These are phyloP conservation scores for Hyles lineata DNA, from an alignment of 2,888 invertebrate species.

Conservation along the genomic window DNA sequence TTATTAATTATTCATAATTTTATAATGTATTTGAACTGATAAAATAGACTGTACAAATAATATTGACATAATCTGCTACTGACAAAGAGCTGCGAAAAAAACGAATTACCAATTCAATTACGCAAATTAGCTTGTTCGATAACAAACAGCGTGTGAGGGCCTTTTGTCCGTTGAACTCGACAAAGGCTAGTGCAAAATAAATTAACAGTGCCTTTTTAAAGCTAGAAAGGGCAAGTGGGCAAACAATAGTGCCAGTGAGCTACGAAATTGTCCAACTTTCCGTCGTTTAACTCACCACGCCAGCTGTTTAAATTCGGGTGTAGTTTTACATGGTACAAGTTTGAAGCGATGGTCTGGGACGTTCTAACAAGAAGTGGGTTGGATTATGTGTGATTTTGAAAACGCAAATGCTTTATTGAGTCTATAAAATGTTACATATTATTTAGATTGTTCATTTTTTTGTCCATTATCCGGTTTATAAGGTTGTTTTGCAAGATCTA, in stretches of 20 bases:
- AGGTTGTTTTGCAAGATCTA: no score
- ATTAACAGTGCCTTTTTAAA: slow-evolving; percentile 42
- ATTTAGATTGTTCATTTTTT: no score
- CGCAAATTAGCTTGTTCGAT: slow-evolving; percentile 15
- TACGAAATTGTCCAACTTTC: slow-evolving; percentile 45
- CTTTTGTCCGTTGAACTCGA: slow-evolving; percentile 9
- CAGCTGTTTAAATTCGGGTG: slow-evolving; percentile 61
- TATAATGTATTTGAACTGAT: no score
- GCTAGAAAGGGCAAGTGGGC: slow-evolving; percentile 44
- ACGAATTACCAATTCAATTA: slow-evolving; percentile 11
- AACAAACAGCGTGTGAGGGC: slow-evolving; percentile 18
- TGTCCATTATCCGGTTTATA: no score
- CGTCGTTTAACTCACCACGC: slow-evolving; percentile 60
- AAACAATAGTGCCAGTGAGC: slow-evolving; percentile 39
- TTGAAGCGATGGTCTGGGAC: neutral
- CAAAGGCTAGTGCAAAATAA: slow-evolving; percentile 26
- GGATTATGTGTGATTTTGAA: no score
- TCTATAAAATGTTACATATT: no score
- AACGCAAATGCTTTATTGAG: no score
- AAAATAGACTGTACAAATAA: neutral
- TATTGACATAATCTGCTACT: neutral
- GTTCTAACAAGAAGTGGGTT: no score
- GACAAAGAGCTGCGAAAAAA: neutral
- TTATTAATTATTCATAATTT: no score
- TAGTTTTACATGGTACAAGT: slow-evolving; percentile 29